Conservation (phyloP, 2,888 invertebrate species). For the Drosophila recens region DNA sequence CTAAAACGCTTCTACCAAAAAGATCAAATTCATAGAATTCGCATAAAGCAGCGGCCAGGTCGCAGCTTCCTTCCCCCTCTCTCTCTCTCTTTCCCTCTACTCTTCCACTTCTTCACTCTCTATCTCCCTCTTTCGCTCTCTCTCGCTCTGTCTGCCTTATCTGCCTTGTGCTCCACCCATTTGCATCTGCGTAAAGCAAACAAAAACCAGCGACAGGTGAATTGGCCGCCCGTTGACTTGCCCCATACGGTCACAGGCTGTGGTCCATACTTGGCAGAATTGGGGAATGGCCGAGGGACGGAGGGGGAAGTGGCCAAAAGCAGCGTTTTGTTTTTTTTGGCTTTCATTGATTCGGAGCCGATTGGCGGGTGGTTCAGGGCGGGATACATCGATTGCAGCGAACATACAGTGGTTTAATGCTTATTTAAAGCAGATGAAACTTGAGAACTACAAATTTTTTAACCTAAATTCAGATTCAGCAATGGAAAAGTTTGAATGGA, state of each 20-base stretch:
- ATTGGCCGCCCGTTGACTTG: constrained; percentile 78
- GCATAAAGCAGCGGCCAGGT: constrained; percentile 65
- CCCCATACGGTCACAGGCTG: constrained; percentile 67
- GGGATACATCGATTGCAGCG: constrained; percentile 30
- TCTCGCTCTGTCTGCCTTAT: constrained; percentile 20
- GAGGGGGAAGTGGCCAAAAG: constrained; percentile 6
- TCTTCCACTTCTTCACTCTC: not conserved
- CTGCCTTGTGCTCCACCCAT: constrained; percentile 54
- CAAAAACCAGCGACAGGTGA: constrained; percentile 80
- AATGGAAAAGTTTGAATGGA: not conserved
- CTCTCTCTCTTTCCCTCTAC: not conserved
- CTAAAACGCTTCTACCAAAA: constrained; percentile 78
- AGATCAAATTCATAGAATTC: constrained; percentile 82
- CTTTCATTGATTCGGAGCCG: constrained; percentile 55
- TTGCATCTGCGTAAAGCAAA: constrained; percentile 71
- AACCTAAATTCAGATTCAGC: not conserved
- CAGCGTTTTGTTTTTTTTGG: constrained; percentile 31
- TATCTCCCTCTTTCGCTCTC: constrained; percentile 1
- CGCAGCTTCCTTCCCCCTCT: constrained; percentile 19
- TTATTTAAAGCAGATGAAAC: not conserved
- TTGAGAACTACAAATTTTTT: not conserved
- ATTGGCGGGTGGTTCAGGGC: constrained; percentile 55
- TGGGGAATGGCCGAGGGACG: not conserved
- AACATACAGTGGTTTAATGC: constrained; percentile 47
- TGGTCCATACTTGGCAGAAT: constrained; percentile 36